phyloP scores from a whole-genome alignment of 2,888 invertebrate species.

The Pachycephus smyrnensis region DNA sequence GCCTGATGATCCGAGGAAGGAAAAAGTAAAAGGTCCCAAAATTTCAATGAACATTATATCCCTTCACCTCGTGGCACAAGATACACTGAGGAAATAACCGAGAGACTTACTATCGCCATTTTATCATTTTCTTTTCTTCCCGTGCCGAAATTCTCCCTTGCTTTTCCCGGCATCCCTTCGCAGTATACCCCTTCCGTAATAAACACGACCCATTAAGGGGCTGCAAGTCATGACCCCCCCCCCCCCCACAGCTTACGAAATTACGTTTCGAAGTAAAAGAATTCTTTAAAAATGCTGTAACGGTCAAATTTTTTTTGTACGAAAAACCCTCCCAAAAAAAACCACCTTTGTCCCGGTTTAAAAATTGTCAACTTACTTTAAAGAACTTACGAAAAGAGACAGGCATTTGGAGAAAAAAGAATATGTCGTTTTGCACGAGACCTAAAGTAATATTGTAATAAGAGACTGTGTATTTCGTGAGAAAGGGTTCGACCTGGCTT shows the following conservation, averaged over 20 bases:
- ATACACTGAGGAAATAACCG: constrained; percentile 27
- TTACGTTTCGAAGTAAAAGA: constrained; percentile 6
- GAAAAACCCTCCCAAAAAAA: constrained; percentile 14
- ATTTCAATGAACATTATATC: constrained; percentile 24
- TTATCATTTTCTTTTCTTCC: constrained; percentile 21
- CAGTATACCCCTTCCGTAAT: constrained; percentile 27
- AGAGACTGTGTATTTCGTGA: neutral
- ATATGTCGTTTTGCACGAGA: neutral
- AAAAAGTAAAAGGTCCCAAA: constrained; percentile 19
- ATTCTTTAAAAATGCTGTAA: neutral
- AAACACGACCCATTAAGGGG: constrained; percentile 34
- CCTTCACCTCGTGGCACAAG: constrained; percentile 23
- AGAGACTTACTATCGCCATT: constrained; percentile 1
- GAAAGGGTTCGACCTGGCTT: neutral
- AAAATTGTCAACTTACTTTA: constrained; percentile 10
- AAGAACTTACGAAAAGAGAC: constrained; percentile 15
- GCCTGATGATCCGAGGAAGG: constrained; percentile 20
- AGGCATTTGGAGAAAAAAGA: constrained; percentile 22
- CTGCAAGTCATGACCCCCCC: constrained; percentile 33
- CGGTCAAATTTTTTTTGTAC: neutral
- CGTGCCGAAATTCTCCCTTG: neutral
- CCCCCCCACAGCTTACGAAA: constrained; percentile 15
- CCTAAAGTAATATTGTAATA: neutral
- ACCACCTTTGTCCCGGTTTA: constrained; percentile 11
- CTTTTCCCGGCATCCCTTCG: neutral